Percentiles rank a stretch among this genome's conserved stretches.
These are phyloP conservation scores for Cheilosia pagana DNA, from an alignment of 2,888 invertebrate species.

Conservation along the genomic window DNA sequence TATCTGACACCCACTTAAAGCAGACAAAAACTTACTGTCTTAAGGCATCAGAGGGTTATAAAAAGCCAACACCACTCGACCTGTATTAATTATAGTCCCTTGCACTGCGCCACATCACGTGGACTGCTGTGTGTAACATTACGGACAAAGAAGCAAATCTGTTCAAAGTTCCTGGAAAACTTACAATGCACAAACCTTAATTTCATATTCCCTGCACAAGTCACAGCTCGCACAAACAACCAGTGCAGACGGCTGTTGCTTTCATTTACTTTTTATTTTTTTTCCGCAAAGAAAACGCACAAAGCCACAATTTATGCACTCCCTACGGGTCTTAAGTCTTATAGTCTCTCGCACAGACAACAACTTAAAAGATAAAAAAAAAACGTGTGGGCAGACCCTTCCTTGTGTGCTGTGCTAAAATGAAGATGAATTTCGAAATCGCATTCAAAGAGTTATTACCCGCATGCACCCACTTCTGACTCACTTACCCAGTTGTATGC, in stretches of 20 bases:
- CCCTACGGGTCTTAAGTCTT: conserved; percentile 45
- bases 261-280: neutral
- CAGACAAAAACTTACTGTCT: too few species aligned
- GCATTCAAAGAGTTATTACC: conserved; percentile 45
- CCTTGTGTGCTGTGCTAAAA: conserved; percentile 36
- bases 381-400: conserved; percentile 59
- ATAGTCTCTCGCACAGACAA: neutral
- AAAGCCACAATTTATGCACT: conserved; percentile 62
- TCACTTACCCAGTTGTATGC: conserved; percentile 31
- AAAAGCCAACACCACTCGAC: too few species aligned
- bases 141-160: conserved; percentile 11
- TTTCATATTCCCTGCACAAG: conserved; percentile 35
- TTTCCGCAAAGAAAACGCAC: conserved; percentile 34
- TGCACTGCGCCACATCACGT: neutral
- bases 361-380: conserved; percentile 15
- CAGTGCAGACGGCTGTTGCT: conserved; percentile 9
- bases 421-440: conserved; percentile 70
- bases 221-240: too few species aligned
- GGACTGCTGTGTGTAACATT: neutral
- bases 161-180: conserved; percentile 38
- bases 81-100: conserved; percentile 23
- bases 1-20: too few species aligned
- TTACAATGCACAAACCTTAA: conserved; percentile 28
- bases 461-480: conserved; percentile 48
- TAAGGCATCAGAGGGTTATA: too few species aligned